Evolutionary conservation across 23 tunicate genomes (phyloP).

Genomic region (Halocynthia aurantium): DNA sequence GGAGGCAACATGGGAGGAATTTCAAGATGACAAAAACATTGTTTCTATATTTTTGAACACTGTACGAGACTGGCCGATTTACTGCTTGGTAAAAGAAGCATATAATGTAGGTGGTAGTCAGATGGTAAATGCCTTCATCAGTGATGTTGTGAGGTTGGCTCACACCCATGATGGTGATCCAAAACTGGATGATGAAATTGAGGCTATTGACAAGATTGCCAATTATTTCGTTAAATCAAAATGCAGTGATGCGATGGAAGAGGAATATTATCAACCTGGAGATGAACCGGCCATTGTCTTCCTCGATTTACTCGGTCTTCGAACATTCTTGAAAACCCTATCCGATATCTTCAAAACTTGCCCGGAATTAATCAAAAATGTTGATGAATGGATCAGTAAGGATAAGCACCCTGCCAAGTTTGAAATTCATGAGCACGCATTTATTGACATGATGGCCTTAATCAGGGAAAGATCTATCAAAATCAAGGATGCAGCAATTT

Average conservation of each 20-base stretch:
- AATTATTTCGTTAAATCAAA: not conserved
- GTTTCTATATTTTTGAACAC: not conserved
- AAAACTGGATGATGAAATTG: not conserved
- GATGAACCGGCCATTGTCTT: no score
- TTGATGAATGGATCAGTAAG: conserved; percentile 11
- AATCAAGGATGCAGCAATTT: conserved; percentile 13
- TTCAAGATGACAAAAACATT: not conserved
- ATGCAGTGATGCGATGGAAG: not conserved
- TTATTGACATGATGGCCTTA: conserved; percentile 2
- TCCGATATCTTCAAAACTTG: conserved; percentile 3
- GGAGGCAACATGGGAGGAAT: not conserved
- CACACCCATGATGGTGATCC: not conserved
- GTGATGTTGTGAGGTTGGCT: not conserved
- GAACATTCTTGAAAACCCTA: not conserved
- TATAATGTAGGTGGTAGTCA: not conserved
- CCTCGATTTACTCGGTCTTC: not conserved
- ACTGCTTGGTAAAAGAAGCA: not conserved
- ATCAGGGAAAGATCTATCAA: conserved; percentile 7
- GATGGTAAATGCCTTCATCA: not conserved
- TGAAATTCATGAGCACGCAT: conserved; percentile 15
- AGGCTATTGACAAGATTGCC: not conserved
- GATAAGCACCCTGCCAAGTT: not conserved
- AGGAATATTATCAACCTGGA: not conserved
- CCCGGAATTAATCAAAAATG: not conserved
- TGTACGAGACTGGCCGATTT: not conserved